A percentile compares a stretch with the other conserved stretches of the same genome.
Conservation (phyloP, 2,113 vertebrate species). For the Melanerpes aurifrons region DNA sequence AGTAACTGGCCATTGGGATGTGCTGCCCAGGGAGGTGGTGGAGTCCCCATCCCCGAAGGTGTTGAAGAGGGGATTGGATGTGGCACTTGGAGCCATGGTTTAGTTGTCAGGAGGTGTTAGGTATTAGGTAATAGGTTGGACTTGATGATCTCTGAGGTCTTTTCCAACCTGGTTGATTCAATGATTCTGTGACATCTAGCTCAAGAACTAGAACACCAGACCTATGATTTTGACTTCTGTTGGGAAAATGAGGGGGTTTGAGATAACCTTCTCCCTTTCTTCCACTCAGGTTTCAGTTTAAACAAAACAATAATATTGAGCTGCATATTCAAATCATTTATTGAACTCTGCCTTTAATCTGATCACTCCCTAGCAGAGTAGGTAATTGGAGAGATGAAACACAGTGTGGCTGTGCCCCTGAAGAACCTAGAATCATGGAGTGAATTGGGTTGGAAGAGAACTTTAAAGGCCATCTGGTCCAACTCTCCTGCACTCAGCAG, state of each 20-base stretch:
- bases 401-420: background rate
- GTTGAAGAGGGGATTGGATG: too few relatives aligned
- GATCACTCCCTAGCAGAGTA: background rate
- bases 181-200: background rate
- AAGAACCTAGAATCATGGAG: background rate
- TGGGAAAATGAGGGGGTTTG: fast-evolving
- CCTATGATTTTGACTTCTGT: background rate
- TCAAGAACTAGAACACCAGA: background rate
- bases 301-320: background rate
- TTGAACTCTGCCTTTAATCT: background rate
- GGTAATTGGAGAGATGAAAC: background rate
- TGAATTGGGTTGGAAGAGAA: too few relatives aligned
- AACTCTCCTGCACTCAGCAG: too few relatives aligned
- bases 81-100: too few relatives aligned
- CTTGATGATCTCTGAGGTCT: too few relatives aligned
- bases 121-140: too few relatives aligned
- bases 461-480: too few relatives aligned
- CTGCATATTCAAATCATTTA: background rate
- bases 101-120: too few relatives aligned
- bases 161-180: too few relatives aligned
- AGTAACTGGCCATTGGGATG: too few relatives aligned
- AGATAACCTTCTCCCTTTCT: background rate
- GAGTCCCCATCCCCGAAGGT: too few relatives aligned
- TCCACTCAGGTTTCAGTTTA: background rate
- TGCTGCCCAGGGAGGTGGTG: too few relatives aligned